Base-by-base conservation (phyloP, 2,113 vertebrate species). In the Turdus rufiventris region DNA sequence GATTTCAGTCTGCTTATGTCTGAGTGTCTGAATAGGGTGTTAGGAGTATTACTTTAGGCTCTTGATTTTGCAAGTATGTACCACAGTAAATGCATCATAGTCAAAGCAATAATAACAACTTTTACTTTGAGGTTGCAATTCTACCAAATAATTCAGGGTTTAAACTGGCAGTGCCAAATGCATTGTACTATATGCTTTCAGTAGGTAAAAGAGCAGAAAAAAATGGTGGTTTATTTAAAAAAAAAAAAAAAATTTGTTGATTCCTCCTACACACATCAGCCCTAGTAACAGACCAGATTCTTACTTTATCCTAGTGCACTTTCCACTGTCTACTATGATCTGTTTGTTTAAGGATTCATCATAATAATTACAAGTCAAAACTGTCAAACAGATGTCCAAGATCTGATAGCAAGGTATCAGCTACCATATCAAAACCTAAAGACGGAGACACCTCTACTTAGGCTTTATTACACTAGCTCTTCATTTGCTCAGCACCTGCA, bases 341-440 rank as follows among this genome's bases (percentile, higher is more conserved):
- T 95, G 54, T 70, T 92, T 94, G 61, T 94, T 94, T 95, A 93
- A 85, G 58, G 45, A 88, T 82, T 87, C 47, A 91, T 92, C 89
- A 36, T 58, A 65, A 95, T 85, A 91, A 97, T 89, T 91, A 58
- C 81, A 94, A 85, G 66, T 76, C 91, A 73, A 40, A 94, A 62
- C 43, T 94, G 87, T 91, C 89, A 96, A 94, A 77, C 51, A 93
- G 71, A 88, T 63, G 47, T 56, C 81, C 43, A 70, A 47, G 57
- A 43, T 79, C 63, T 70, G 63, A 89, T 36, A 88, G 36, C 51
- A 24, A 70, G 54, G 58, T 91, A 38, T 88, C 81, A 83, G 67
- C 54, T 83, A 34, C 50, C 50, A 12, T 85, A 89, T 78, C 67
- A 93, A 89, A 94, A 75, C 34, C 66, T 70, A 36, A 67, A 87